Percentiles rank a stretch among this genome's conserved stretches.
Evolutionary conservation across 2,113 vertebrate species (phyloP).

Genomic region (Anguilla rostrata): DNA sequence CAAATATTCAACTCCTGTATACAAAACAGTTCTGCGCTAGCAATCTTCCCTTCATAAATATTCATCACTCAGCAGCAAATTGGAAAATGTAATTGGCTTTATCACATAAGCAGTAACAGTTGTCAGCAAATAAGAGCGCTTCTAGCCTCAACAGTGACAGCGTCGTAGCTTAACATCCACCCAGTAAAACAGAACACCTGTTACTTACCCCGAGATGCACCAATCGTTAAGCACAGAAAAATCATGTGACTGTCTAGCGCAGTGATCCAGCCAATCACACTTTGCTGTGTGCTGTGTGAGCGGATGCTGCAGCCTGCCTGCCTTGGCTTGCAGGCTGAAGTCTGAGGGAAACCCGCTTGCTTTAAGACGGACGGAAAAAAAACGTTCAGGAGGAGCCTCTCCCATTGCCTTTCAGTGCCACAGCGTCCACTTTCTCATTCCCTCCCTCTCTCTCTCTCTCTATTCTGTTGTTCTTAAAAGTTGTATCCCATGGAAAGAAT

Average conservation of each 20-base stretch:
- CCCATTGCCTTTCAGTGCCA: not conserved
- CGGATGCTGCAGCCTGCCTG: not conserved
- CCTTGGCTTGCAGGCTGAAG: not conserved
- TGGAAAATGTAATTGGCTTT: too few relatives aligned
- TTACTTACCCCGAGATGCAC: constrained; percentile 9
- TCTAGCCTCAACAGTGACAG: not conserved
- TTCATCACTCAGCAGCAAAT: not conserved
- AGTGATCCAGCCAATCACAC: constrained; percentile 17
- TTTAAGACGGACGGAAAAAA: not conserved
- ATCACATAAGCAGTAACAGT: not conserved
- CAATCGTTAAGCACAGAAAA: constrained; percentile 5
- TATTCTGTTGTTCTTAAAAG: not conserved
- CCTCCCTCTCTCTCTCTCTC: not conserved
- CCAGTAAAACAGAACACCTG: constrained; percentile 16
- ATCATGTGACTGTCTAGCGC: constrained; percentile 17
- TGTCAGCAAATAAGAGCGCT: not conserved
- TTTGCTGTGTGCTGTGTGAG: not conserved
- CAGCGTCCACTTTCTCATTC: not conserved
- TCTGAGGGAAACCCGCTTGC: not conserved
- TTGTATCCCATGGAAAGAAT: not conserved
- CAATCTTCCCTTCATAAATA: not conserved
- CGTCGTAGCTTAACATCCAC: constrained; percentile 4
- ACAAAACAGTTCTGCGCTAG: not conserved
- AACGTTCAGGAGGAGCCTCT: not conserved
- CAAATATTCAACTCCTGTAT: not conserved